These are phyloP conservation scores for Sebastes fasciatus DNA, from an alignment of 2,113 vertebrate species.

Conservation along the genomic window DNA sequence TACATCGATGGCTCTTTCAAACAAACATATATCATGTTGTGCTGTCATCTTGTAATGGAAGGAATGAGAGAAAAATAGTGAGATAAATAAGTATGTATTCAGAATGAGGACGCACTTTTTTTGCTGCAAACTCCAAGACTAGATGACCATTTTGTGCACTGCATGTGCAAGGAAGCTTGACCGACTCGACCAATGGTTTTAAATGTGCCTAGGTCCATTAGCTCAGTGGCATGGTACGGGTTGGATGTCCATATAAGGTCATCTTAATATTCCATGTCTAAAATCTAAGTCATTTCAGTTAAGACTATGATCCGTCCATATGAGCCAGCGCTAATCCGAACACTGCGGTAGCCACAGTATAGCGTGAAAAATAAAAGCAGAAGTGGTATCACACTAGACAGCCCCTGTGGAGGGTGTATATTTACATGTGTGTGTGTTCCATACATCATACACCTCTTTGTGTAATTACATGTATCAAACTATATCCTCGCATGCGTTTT, in stretches of 20 bases:
- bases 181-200: background rate
- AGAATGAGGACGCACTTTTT: slow-evolving; percentile 6
- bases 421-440: slow-evolving; percentile 32
- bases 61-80: fast-evolving
- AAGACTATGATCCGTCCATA: slow-evolving; percentile 67
- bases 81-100: background rate
- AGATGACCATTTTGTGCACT: background rate
- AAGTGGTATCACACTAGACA: slow-evolving; percentile 56
- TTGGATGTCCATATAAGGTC: slow-evolving; percentile 59
- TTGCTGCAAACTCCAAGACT: background rate
- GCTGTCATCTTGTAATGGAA: background rate
- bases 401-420: slow-evolving; percentile 48
- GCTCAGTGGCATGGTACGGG: slow-evolving; percentile 38
- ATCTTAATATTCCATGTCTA: slow-evolving; percentile 59
- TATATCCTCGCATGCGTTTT: background rate
- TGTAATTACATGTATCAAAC: slow-evolving; percentile 29
- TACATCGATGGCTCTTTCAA: background rate
- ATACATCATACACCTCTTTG: background rate
- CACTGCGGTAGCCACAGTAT: slow-evolving; percentile 53
- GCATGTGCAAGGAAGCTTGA: background rate
- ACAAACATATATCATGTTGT: background rate
- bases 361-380: slow-evolving; percentile 51
- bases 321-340: slow-evolving; percentile 64
- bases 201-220: slow-evolving; percentile 42
- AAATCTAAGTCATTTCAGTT: slow-evolving; percentile 65